These are phyloP conservation scores for Leucosticte australis DNA, from an alignment of 2,113 vertebrate genomes.

Conservation along the genomic window DNA sequence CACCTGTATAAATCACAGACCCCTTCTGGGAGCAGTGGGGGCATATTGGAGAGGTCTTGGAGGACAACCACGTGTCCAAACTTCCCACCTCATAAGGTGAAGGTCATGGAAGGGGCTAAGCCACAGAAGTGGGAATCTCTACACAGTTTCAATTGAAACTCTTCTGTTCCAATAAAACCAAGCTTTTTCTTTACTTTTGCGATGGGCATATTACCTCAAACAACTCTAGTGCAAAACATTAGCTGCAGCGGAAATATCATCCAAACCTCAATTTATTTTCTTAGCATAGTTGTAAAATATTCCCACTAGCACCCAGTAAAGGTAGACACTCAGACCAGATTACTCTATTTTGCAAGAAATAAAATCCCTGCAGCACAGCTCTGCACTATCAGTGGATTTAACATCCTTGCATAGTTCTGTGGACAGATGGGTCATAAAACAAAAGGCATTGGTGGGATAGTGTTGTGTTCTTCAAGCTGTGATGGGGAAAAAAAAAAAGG, in stretches of 20 bases:
- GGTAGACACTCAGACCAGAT: not conserved
- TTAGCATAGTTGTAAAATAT: not conserved
- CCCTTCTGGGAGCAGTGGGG: not conserved
- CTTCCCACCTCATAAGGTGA: not conserved
- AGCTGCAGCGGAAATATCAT: not conserved
- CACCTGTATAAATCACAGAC: not conserved
- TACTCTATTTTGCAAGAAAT: not conserved
- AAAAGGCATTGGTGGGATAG: not conserved
- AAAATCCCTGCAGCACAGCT: not conserved
- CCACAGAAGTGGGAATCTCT: not conserved
- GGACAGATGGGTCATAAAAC: not conserved
- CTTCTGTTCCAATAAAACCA: not conserved
- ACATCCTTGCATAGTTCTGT: not conserved
- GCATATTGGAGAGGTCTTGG: not conserved
- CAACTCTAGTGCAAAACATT: not conserved
- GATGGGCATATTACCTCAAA: not conserved
- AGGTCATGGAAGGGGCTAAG: not conserved
- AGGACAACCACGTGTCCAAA: not conserved
- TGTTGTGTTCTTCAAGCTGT: not conserved
- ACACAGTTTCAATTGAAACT: not conserved
- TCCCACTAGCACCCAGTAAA: not conserved
- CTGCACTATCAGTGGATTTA: not conserved
- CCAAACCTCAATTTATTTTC: not conserved
- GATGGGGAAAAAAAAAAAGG: not conserved
- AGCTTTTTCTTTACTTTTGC: not conserved